These are phyloP conservation scores for Palythoa heliodiscus DNA, from an alignment of 92 coral and sea anemone species.

Conservation along the genomic window DNA sequence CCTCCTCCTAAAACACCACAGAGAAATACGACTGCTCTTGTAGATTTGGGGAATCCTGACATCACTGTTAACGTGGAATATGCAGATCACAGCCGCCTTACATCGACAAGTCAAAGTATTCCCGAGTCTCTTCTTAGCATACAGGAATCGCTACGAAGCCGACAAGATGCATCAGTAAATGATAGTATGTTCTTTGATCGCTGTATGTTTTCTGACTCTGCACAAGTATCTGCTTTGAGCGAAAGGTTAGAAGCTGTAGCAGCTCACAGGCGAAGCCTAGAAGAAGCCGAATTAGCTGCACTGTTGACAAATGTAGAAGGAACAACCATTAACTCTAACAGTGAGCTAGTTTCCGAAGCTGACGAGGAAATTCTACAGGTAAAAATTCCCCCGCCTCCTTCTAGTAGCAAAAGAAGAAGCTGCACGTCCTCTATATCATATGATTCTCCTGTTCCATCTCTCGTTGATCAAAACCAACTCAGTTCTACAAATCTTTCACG, in stretches of 20 bases:
- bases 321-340: not conserved
- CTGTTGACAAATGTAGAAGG: slow-evolving; percentile 42
- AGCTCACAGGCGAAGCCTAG: slow-evolving; percentile 57
- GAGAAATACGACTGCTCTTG: not conserved
- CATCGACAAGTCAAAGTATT: slow-evolving; percentile 32
- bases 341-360: not conserved
- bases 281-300: slow-evolving; percentile 57
- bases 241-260: slow-evolving; percentile 81
- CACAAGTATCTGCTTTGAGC: slow-evolving; percentile 48
- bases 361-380: slow-evolving; percentile 36
- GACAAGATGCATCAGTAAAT: slow-evolving; percentile 16
- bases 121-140: slow-evolving; percentile 23
- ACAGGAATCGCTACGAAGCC: slow-evolving; percentile 43
- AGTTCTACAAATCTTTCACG: slow-evolving; percentile 19
- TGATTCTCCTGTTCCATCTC: slow-evolving; percentile 32
- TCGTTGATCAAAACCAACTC: slow-evolving; percentile 25
- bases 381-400: slow-evolving; percentile 40
- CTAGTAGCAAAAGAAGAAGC: slow-evolving; percentile 41
- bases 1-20: slow-evolving; percentile 34
- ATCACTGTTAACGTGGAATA: not conserved
- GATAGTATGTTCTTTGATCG: slow-evolving; percentile 25
- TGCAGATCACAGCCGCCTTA: slow-evolving; percentile 13
- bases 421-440: slow-evolving; percentile 33
- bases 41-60: slow-evolving; percentile 7
- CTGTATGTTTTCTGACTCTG: slow-evolving; percentile 41